Conservation (phyloP, 2,797 vertebrate species). For the Erpetoichthys calabaricus region DNA sequence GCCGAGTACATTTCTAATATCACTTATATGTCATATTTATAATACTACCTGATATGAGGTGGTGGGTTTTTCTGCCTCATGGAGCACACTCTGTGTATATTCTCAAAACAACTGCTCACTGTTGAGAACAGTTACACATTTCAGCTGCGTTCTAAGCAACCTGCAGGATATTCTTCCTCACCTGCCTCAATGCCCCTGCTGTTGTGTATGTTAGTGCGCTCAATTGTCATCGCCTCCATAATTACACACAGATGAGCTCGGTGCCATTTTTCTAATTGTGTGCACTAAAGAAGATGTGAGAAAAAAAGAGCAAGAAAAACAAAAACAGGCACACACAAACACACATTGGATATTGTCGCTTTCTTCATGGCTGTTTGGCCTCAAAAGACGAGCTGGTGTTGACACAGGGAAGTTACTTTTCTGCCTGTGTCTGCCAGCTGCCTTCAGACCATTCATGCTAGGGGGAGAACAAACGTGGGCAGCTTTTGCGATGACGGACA, state of each 20-base stretch:
- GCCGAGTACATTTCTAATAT: too few species aligned
- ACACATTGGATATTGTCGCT: slow-evolving; percentile 41
- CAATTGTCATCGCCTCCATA: slow-evolving; percentile 63
- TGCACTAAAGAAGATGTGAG: slow-evolving; percentile 44
- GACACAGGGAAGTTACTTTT: slow-evolving; percentile 63
- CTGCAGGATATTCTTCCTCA: slow-evolving; percentile 27
- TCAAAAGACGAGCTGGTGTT: slow-evolving; percentile 59
- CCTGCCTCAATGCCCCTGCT: slow-evolving; percentile 41
- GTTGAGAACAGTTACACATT: neutral
- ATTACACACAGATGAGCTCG: slow-evolving; percentile 42
- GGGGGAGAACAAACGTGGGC: slow-evolving; percentile 55
- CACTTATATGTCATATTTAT: too few species aligned
- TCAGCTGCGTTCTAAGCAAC: slow-evolving; percentile 30
- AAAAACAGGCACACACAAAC: slow-evolving; percentile 20
- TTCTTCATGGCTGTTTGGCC: slow-evolving; percentile 53
- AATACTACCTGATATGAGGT: too few species aligned
- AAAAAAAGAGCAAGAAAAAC: slow-evolving; percentile 38
- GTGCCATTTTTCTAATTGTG: slow-evolving; percentile 27
- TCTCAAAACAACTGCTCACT: neutral
- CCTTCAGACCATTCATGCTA: slow-evolving; percentile 49
- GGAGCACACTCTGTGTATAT: too few species aligned
- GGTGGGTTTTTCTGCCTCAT: too few species aligned
- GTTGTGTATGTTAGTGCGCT: slow-evolving; percentile 40
- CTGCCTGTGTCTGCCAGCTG: slow-evolving; percentile 72
- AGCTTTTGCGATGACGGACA: slow-evolving; percentile 70